Evolutionary conservation across 1,140 invertebrate genomes (phyloP), one percentile per base, ranked within the genome.

Genomic region (Drosophila persimilis): DNA sequence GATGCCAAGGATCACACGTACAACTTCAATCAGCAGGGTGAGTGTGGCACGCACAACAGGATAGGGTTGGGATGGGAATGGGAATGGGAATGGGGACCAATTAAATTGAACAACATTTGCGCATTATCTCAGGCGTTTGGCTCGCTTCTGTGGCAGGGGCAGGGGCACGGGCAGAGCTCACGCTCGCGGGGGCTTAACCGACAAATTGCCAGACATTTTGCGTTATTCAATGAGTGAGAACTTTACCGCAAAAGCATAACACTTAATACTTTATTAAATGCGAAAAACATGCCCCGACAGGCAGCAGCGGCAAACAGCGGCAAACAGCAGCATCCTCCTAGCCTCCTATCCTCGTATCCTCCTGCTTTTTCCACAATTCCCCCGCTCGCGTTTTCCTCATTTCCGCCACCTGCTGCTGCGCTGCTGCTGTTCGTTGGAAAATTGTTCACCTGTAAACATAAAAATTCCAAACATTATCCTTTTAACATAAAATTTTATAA

Each of bases 401-500:
- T 24, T 5, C 24, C 24, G 3, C 24, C 24, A 24, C 5, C 55
- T 39, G 44, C 45, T 11, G 31, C 31, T 35, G 31, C 9, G 9
- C 3, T n/a, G 7, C 51, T 39, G 56, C 66, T 65, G 57, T 69
- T 74, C 64, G 73, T 63, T 80, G 81, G 61, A 77, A 85, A 88
- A 88, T 86, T 88, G 83, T 64, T 88, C 75, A 88, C 84, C 84
- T 88, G 83, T 83, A 88, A 77, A 88, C 83, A 88, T 88, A 88
- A 88, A 88, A 88, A 77, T 88, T 88, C 66, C 62, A 89, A 88
- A 88, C 83, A 88, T 88, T 88, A 88, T 88, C 79, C 83, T 88
- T 88, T 88, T 88, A 88, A 88, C 83, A 88, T 88, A 88, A 88
- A 88, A 88, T 88, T 88, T 88, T 88, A 88, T 88, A 88, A 71